A percentile compares a stretch with the other conserved stretches of the same genome.
These are phyloP conservation scores for Neodiprion lecontei DNA, from an alignment of 1,140 invertebrate genomes.

Conservation along the genomic window DNA sequence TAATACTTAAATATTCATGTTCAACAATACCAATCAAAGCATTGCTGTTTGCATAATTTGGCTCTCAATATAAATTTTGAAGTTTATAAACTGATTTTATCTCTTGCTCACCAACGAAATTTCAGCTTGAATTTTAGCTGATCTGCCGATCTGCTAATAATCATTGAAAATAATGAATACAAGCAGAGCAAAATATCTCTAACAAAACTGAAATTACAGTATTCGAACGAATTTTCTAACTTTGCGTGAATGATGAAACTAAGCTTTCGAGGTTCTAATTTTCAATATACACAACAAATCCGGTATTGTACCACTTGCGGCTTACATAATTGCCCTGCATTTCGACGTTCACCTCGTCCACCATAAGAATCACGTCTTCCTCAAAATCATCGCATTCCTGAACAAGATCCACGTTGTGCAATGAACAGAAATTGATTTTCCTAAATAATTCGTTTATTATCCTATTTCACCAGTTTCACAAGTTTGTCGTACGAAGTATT, in stretches of 20 bases:
- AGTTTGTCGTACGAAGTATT: too few species aligned
- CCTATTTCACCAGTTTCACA: not conserved
- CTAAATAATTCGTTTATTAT: not conserved
- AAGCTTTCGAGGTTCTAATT: not conserved
- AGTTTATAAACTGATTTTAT: too few species aligned
- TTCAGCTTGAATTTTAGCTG: too few species aligned
- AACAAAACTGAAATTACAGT: not conserved
- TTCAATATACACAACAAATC: not conserved
- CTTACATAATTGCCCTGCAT: constrained; percentile 59
- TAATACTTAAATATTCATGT: too few species aligned
- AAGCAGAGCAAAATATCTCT: not conserved
- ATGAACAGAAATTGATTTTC: constrained; percentile 37
- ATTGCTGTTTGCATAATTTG: too few species aligned
- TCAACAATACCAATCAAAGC: too few species aligned
- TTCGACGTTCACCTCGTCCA: constrained; percentile 57
- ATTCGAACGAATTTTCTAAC: not conserved
- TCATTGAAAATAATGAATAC: too few species aligned
- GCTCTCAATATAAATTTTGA: too few species aligned
- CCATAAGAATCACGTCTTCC: constrained; percentile 53
- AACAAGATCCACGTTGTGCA: constrained; percentile 39
- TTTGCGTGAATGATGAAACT: not conserved
- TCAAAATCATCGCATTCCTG: constrained; percentile 58
- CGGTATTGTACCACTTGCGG: constrained; percentile 22
- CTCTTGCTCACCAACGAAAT: too few species aligned
- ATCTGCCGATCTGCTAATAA: too few species aligned